Conservation (phyloP, 2,797 vertebrate species). For the Enteromius anoplus region DNA sequence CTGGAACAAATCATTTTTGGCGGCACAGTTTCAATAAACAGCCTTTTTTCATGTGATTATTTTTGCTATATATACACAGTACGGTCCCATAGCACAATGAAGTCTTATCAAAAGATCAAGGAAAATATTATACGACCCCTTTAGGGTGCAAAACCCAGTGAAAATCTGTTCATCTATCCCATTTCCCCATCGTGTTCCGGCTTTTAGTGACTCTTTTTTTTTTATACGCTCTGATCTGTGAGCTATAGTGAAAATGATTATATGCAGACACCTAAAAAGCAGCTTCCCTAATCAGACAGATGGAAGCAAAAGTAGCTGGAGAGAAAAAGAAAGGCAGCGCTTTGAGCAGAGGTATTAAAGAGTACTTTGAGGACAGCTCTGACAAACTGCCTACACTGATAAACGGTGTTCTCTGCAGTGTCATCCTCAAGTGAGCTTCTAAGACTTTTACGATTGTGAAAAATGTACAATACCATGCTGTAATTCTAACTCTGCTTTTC, state of each 20-base stretch:
- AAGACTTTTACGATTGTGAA: slow-evolving; percentile 23
- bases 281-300: slow-evolving; percentile 34
- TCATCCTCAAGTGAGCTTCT: slow-evolving; percentile 40
- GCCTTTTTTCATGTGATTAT: background rate
- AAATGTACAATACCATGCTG: background rate
- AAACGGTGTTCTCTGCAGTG: slow-evolving; percentile 26
- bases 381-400: slow-evolving; percentile 34
- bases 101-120: slow-evolving; percentile 4
- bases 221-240: slow-evolving; percentile 19
- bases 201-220: slow-evolving; percentile 36
- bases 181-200: slow-evolving; percentile 16
- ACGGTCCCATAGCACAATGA: background rate
- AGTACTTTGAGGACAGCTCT: slow-evolving; percentile 24
- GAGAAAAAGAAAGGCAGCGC: background rate
- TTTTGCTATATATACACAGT: background rate
- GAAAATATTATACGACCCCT: background rate
- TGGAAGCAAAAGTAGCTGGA: background rate
- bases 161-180: slow-evolving; percentile 17
- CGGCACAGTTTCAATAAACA: background rate
- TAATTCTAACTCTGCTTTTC: slow-evolving; percentile 10
- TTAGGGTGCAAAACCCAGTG: background rate
- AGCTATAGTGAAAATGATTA: slow-evolving; percentile 23
- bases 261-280: slow-evolving; percentile 25
- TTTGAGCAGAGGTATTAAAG: slow-evolving; percentile 48
- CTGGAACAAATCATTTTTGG: background rate